Base-by-base conservation (phyloP, 2,888 invertebrate species). In the Ryuthela nishihirai region DNA sequence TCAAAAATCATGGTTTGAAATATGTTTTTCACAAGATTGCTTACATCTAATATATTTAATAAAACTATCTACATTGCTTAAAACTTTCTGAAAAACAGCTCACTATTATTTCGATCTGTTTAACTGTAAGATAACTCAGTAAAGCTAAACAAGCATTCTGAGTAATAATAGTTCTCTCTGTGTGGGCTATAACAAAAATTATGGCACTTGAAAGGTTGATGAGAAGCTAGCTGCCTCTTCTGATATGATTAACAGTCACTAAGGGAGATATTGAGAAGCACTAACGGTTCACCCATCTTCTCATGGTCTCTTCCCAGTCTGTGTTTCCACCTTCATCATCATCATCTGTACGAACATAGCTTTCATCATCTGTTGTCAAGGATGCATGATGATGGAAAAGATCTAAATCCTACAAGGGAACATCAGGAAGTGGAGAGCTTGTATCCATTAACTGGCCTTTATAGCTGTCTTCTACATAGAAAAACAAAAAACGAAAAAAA, bases 261-360 rank as follows among this genome's bases (percentile, higher is more conserved):
- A 25, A 6, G 20, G 29, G 7, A n/a, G 2, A 24, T 23, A 17
- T 7, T 4, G 12, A 24, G 34, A n/a, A 15, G 12, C 39, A 1
- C 67, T 81, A 83, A 77, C 83, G 81, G 72, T 83, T 83, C 62
- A 83, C 81, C 83, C 83, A 83, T 69, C 83, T 77, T 68, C 81
- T 81, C 67, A 82, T 78, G 17, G 82, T 81, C 69, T 83, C 83
- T 67, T 83, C 82, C 81, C 83, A 83, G 65, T 81, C 79, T 15
- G 78, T 73, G 50, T 75, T 76, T 10, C 77, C 78, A n/a, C 77
- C 77, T 24, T 78, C 79, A 10, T 69, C 69, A 40, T 69, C 71
- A 47, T 72, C 72, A 45, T 72, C 72, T n/a, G 71, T 71, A 21
- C 69, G 65, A 9, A 71, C 67, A 46, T 70, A 72, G 40, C 62